phyloP scores from a whole-genome alignment of 2,888 invertebrate genomes.

The Gandaritis pyraliata region DNA sequence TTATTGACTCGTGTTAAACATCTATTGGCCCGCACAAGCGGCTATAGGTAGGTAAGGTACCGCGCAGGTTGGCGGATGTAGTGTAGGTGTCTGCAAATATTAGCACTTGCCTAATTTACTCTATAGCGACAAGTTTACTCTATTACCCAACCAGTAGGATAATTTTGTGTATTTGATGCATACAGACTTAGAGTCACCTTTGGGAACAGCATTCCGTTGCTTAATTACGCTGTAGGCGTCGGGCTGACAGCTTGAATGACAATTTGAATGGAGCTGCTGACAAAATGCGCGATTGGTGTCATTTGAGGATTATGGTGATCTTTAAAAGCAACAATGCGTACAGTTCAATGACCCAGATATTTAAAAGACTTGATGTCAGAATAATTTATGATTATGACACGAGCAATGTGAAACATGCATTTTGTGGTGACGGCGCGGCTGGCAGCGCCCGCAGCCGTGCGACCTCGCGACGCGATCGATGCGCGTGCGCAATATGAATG shows the following conservation, averaged over 20 bases:
- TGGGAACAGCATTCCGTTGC: conserved; percentile 55
- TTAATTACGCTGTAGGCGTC: conserved; percentile 60
- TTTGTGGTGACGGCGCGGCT: conserved; percentile 52
- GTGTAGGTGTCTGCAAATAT: conserved; percentile 82
- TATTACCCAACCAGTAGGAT: conserved; percentile 68
- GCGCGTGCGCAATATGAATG: conserved; percentile 75
- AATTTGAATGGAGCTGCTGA: conserved; percentile 55
- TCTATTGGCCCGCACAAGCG: conserved; percentile 46
- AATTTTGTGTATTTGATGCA: conserved; percentile 55
- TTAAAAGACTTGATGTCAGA: conserved; percentile 53
- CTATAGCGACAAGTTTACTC: conserved; percentile 61
- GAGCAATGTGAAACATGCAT: conserved; percentile 56
- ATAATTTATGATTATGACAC: conserved; percentile 66
- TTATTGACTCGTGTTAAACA: conserved; percentile 63
- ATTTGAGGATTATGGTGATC: conserved; percentile 55
- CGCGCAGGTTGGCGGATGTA: conserved; percentile 78
- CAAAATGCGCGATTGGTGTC: conserved; percentile 50
- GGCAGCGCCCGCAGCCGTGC: conserved; percentile 49
- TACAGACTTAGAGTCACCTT: conserved; percentile 58
- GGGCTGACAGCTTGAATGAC: conserved; percentile 57
- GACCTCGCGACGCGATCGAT: conserved; percentile 60
- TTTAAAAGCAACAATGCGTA: conserved; percentile 56
- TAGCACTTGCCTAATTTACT: conserved; percentile 74
- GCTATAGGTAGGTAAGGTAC: conserved; percentile 41
- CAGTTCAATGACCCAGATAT: conserved; percentile 63